Conservation (phyloP, 2,113 vertebrate genomes). For the Corythornis vintsioides region DNA sequence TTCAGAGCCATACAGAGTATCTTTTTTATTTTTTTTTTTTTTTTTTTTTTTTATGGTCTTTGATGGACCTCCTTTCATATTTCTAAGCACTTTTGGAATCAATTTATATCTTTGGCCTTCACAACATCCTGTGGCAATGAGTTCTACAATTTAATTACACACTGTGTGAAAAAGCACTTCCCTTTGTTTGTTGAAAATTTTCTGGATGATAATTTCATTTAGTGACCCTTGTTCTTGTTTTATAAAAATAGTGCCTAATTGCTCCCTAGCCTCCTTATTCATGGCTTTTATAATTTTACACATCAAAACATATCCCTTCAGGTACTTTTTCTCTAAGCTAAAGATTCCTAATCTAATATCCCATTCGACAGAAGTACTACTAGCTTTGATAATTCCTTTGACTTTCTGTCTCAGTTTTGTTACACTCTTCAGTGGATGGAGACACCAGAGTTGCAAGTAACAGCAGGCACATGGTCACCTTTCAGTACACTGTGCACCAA, state of each 20-base stretch:
- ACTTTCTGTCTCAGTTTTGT: background rate
- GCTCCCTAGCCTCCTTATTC: background rate
- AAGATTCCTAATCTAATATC: constrained; percentile 30
- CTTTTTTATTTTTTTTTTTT: no score
- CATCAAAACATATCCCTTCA: background rate
- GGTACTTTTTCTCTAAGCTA: background rate
- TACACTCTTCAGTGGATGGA: background rate
- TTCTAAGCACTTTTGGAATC: constrained; percentile 18
- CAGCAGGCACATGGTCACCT: background rate
- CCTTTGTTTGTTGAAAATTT: constrained; percentile 37
- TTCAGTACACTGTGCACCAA: background rate
- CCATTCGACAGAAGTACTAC: background rate
- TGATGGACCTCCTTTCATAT: background rate
- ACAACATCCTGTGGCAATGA: constrained; percentile 27
- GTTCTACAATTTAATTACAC: constrained; percentile 27
- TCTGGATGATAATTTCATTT: constrained; percentile 54
- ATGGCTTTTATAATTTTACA: constrained; percentile 27
- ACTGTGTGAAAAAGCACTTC: constrained; percentile 59
- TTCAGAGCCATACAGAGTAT: background rate
- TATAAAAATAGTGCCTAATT: constrained; percentile 30
- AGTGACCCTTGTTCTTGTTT: background rate
- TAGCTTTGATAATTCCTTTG: background rate
- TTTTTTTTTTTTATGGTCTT: background rate
- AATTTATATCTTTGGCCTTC: constrained; percentile 19
- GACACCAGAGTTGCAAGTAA: background rate